phyloP scores from a whole-genome alignment of 2,888 invertebrate genomes.

The Chrysomela aeneicollis region DNA sequence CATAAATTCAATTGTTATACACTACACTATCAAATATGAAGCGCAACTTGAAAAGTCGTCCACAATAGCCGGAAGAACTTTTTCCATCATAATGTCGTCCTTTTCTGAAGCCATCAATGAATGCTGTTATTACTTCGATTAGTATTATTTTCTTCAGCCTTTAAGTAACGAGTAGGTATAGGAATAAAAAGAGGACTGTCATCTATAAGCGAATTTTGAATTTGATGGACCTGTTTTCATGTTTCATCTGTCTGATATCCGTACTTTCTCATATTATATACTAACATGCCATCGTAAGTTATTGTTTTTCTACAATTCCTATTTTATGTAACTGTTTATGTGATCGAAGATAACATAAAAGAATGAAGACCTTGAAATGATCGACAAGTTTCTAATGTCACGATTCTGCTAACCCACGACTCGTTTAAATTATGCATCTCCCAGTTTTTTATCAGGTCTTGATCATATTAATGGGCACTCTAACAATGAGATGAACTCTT shows the following conservation, averaged over 20 bases:
- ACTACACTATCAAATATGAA: too few species aligned
- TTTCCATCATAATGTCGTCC: too few species aligned
- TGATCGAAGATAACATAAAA: conserved; percentile 34
- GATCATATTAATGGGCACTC: not conserved
- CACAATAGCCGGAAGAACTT: too few species aligned
- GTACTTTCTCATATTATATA: not conserved
- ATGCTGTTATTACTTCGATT: too few species aligned
- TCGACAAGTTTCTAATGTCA: conserved; percentile 45
- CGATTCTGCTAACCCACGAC: conserved; percentile 31
- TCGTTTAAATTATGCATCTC: conserved; percentile 33
- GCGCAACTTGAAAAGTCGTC: too few species aligned
- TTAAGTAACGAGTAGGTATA: too few species aligned
- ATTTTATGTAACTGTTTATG: conserved; percentile 7
- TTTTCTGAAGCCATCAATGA: too few species aligned
- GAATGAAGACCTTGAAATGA: conserved; percentile 45
- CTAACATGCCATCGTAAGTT: too few species aligned
- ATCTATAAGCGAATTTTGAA: not conserved
- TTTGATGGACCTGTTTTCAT: not conserved
- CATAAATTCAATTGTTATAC: too few species aligned
- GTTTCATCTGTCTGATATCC: too few species aligned
- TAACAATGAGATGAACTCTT: not conserved
- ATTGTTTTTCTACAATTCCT: not conserved
- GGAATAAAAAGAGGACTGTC: too few species aligned
- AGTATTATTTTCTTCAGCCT: too few species aligned
- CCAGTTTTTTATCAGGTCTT: conserved; percentile 29